phyloP scores from a whole-genome alignment of 1,140 invertebrate genomes.

The honey bee (Apis mellifera) region Amel_HAv3.1 CM009943.2:10421001-10421500 shows the following conservation, averaged over 20 bases:
- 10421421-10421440: too few relatives aligned
- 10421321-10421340: too few relatives aligned
- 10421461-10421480: not conserved
- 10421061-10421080: not conserved
- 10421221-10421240: too few relatives aligned
- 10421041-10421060: constrained; percentile 3
- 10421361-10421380: too few relatives aligned
- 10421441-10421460: too few relatives aligned
- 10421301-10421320: not conserved
- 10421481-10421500: not conserved
- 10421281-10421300: too few relatives aligned
- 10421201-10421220: not conserved
- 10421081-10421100: not conserved
- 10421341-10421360: too few relatives aligned
- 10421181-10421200: not conserved
- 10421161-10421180: not conserved
- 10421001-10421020: constrained; percentile 94
- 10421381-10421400: too few relatives aligned
- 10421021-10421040: constrained; percentile 83
- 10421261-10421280: not conserved
- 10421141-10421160: not conserved
- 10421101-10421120: not conserved
- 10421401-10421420: too few relatives aligned
- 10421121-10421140: not conserved
- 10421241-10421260: too few relatives aligned